Evolutionary conservation across 2,113 vertebrate species (phyloP).

Genomic region (Bufo gargarizans): DNA sequence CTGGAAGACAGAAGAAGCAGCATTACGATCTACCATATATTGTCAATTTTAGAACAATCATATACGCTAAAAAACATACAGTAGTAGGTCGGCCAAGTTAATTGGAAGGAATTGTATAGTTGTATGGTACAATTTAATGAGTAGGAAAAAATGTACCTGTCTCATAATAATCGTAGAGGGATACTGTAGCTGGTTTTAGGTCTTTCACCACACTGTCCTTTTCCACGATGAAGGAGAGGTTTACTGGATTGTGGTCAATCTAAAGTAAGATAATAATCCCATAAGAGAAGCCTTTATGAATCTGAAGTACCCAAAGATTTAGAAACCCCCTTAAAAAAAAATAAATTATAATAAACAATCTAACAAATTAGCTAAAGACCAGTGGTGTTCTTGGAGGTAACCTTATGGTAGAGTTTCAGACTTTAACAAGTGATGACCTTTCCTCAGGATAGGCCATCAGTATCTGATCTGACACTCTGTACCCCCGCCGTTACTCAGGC

Average conservation of each 20-base stretch:
- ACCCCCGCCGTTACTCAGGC: too few species aligned
- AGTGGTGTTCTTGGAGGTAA: neutral
- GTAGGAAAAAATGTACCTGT: slow-evolving; percentile 51
- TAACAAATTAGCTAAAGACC: neutral
- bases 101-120: too few species aligned
- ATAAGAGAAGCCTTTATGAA: neutral
- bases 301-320: neutral
- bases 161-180: slow-evolving; percentile 61
- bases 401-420: too few species aligned
- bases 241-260: slow-evolving; percentile 50
- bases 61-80: too few species aligned
- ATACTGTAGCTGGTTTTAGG: slow-evolving; percentile 56
- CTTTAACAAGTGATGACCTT: too few species aligned
- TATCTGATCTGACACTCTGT: too few species aligned
- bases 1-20: neutral
- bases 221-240: slow-evolving; percentile 37
- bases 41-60: neutral
- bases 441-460: too few species aligned
- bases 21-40: neutral
- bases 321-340: too few species aligned
- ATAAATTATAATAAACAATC: too few species aligned
- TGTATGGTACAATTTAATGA: neutral
- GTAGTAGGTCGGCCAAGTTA: too few species aligned
- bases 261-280: neutral
- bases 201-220: slow-evolving; percentile 59